Conservation (phyloP, 2,797 vertebrate genomes). For the Iguana delicatissima region DNA sequence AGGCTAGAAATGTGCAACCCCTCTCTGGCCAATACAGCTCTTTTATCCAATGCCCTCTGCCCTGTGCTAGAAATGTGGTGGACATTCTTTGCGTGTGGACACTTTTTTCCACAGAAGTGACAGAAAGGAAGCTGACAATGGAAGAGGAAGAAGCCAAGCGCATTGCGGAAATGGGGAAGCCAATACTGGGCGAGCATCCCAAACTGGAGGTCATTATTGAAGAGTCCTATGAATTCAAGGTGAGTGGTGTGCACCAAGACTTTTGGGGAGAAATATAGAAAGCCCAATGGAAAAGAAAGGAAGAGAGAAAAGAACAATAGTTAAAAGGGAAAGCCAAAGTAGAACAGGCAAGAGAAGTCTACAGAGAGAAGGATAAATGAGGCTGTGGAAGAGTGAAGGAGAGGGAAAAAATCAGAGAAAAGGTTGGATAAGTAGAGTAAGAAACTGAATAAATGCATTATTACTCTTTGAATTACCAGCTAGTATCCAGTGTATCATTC, state of each 20-base stretch:
- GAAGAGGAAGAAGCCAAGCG: slow-evolving; percentile 96
- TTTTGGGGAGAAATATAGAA: background rate
- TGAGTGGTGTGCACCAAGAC: slow-evolving; percentile 69
- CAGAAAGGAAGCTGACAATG: slow-evolving; percentile 91
- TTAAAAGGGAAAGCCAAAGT: background rate
- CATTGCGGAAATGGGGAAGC: slow-evolving; percentile 99
- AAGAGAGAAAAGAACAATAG: background rate
- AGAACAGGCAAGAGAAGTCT: background rate
- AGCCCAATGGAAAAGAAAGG: background rate
- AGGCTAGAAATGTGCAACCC: too few species aligned
- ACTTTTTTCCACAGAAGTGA: slow-evolving; percentile 83
- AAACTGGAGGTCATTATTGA: slow-evolving; percentile 98
- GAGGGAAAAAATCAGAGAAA: background rate
- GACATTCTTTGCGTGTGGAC: slow-evolving; percentile 64
- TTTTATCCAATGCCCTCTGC: background rate
- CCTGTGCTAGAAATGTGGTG: background rate
- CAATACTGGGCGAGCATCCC: slow-evolving; percentile 91
- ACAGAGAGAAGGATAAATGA: background rate
- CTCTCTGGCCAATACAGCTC: background rate
- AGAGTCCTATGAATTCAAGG: slow-evolving; percentile 99
- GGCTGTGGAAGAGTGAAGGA: background rate
- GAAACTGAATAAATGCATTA: background rate
- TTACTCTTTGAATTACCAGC: too few species aligned
- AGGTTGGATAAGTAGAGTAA: background rate
- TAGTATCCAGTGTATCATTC: too few species aligned